phyloP scores from a whole-genome alignment of 2,888 invertebrate genomes.

The Cataglyphis rosenhaueri region DNA sequence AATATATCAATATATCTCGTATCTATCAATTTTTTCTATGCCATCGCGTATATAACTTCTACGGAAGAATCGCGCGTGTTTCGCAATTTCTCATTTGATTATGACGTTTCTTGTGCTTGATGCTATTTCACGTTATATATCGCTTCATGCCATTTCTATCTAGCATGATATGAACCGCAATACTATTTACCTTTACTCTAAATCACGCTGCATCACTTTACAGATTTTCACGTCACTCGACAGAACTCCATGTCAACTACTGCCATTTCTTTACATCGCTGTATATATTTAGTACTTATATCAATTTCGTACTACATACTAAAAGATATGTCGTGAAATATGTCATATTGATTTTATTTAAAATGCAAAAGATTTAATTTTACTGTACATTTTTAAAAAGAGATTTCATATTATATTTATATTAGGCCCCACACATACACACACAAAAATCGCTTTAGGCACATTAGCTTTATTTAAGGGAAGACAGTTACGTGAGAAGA shows the following conservation, averaged over 20 bases:
- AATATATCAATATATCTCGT: conserved; percentile 1
- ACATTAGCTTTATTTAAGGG: not conserved
- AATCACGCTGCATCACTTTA: not conserved
- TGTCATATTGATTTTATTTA: not conserved
- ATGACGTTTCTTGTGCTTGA: conserved; percentile 1
- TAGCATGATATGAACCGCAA: not conserved
- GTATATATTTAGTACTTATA: not conserved
- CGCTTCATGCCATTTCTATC: not conserved
- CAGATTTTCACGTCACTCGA: not conserved
- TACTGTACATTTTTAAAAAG: not conserved
- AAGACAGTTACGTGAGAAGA: not conserved
- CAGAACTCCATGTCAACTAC: not conserved
- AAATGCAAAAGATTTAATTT: not conserved
- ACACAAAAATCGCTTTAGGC: not conserved
- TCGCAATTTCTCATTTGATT: conserved; percentile 15
- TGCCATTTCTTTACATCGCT: not conserved
- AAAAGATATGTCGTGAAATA: not conserved
- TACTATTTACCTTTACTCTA: not conserved
- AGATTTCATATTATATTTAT: not conserved
- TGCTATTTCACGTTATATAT: not conserved
- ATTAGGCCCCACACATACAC: not conserved
- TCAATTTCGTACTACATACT: not conserved
- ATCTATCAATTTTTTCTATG: not conserved
- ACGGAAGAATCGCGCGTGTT: not conserved
- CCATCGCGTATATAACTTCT: not conserved